phyloP scores from a whole-genome alignment of 2,113 vertebrate genomes.

The Paradoxurus hermaphroditus region DNA sequence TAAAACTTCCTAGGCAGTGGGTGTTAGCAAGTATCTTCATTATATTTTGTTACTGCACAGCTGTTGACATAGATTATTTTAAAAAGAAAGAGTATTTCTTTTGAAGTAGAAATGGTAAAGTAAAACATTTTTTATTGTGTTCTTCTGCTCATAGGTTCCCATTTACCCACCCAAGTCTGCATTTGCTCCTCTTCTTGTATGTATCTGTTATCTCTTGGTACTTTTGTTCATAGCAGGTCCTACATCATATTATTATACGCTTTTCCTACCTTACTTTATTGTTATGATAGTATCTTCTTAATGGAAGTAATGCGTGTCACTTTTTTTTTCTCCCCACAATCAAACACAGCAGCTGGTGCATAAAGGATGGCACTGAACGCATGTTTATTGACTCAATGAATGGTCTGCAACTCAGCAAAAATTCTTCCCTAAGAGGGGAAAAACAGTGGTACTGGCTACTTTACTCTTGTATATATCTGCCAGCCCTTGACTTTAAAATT shows the following conservation, averaged over 20 bases:
- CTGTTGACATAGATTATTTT: not conserved
- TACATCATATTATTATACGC: not conserved
- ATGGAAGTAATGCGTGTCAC: not conserved
- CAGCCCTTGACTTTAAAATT: not conserved
- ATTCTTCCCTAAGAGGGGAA: not conserved
- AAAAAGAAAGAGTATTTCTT: not conserved
- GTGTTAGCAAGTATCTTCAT: not conserved
- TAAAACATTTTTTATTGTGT: not conserved
- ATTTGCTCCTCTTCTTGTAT: not conserved
- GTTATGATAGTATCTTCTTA: not conserved
- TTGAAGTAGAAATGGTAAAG: not conserved
- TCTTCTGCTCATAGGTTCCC: not conserved
- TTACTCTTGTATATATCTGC: not conserved
- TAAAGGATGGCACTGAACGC: not conserved
- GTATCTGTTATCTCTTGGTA: not conserved
- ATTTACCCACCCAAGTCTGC: not conserved
- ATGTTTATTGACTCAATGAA: not conserved
- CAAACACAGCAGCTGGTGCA: not conserved
- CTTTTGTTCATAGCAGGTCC: not conserved
- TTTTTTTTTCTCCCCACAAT: not conserved
- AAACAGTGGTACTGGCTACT: not conserved
- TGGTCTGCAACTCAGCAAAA: constrained; percentile 31
- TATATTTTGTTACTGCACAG: not conserved
- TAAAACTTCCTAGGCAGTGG: not conserved
- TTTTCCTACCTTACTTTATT: not conserved